Conservation (phyloP, 2,797 vertebrate species). For the Xyrichtys novacula region DNA sequence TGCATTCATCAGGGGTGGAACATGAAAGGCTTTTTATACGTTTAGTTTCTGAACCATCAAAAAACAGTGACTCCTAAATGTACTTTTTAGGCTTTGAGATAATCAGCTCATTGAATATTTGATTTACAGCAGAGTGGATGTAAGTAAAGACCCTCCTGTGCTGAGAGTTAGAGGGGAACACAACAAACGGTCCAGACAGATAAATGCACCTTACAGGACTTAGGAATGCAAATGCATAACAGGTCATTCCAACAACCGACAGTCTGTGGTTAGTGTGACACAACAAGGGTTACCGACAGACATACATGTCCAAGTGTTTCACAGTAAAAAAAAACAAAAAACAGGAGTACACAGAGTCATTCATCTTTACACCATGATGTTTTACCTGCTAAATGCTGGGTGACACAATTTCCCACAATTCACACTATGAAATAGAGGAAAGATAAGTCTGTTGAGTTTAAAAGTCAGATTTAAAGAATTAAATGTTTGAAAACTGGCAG, state of each 20-base stretch:
- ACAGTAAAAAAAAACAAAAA: slow-evolving; percentile 31
- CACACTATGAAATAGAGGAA: slow-evolving; percentile 72
- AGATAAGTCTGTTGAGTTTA: slow-evolving; percentile 35
- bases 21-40: slow-evolving; percentile 1
- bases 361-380: slow-evolving; percentile 16
- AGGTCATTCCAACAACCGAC: slow-evolving; percentile 47
- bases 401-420: slow-evolving; percentile 76
- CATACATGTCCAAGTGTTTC: slow-evolving; percentile 34
- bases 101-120: too few species aligned
- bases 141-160: slow-evolving; percentile 17
- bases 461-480: background rate
- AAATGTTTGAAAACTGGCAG: background rate
- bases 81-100: background rate
- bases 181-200: slow-evolving; percentile 36
- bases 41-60: background rate
- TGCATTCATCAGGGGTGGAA: slow-evolving; percentile 21
- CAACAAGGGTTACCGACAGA: slow-evolving; percentile 28
- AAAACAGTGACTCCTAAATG: background rate
- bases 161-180: slow-evolving; percentile 32
- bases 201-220: slow-evolving; percentile 39
- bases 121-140: slow-evolving; percentile 16
- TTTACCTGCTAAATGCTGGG: slow-evolving; percentile 73
- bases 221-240: slow-evolving; percentile 61
- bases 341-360: slow-evolving; percentile 37
- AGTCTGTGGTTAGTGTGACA: slow-evolving; percentile 55